These are phyloP conservation scores for Pelusios castaneus DNA, from an alignment of 2,113 vertebrate species.

Conservation along the genomic window DNA sequence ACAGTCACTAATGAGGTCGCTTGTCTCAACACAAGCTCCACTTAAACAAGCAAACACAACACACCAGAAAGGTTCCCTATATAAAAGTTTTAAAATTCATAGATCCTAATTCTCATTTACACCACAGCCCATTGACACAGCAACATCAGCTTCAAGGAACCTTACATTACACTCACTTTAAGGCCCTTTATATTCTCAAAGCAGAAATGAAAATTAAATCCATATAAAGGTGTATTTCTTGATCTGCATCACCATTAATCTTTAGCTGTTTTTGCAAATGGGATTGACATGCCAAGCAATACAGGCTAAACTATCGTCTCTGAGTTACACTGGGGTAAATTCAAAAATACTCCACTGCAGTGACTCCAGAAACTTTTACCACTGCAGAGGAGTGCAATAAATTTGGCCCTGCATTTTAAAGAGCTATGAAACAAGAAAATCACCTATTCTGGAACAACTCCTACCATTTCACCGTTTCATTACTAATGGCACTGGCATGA, in stretches of 20 bases:
- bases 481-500: neutral
- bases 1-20: neutral
- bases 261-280: fast-evolving
- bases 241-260: neutral
- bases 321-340: neutral
- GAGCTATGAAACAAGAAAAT: neutral
- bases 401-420: neutral
- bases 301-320: neutral
- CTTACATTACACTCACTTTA: neutral
- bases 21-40: neutral
- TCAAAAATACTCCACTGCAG: neutral
- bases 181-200: neutral
- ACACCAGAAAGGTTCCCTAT: fast-evolving
- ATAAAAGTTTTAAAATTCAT: neutral
- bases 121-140: neutral
- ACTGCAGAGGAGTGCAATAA: too few species aligned
- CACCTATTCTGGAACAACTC: neutral
- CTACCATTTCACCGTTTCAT: fast-evolving
- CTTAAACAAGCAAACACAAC: fast-evolving
- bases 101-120: neutral
- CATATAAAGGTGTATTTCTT: neutral
- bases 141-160: neutral
- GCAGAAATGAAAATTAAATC: neutral
- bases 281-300: neutral
- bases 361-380: too few species aligned